Conservation (phyloP, 30 jellyfish, hydroid and myxozoan species). For the Chrysaora quinquecirrha region DNA sequence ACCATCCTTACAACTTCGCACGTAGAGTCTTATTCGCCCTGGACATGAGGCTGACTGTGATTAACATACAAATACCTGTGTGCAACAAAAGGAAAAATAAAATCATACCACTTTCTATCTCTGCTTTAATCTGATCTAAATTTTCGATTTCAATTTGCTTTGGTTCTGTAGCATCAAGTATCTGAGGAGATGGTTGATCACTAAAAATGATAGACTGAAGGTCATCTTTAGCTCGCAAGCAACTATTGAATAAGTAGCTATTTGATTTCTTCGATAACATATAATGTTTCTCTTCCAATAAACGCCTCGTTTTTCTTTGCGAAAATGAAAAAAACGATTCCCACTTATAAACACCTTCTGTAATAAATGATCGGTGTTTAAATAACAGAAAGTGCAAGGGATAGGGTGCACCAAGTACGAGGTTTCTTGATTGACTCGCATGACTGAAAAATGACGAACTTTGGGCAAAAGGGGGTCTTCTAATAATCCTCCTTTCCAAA, state of each 20-base stretch:
- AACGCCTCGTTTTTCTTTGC: background rate
- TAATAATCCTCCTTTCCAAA: no score
- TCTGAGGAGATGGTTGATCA: constrained; percentile 42
- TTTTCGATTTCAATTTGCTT: background rate
- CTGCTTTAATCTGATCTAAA: background rate
- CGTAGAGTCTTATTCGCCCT: no score
- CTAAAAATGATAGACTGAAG: background rate
- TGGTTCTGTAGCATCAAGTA: constrained; percentile 40
- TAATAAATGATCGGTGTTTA: background rate
- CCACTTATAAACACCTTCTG: background rate
- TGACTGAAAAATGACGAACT: no score
- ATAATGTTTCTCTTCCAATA: no score
- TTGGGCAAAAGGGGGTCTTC: no score
- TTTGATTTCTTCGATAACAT: background rate
- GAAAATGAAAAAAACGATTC: background rate
- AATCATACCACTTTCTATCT: background rate
- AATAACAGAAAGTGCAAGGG: no score
- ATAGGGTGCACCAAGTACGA: no score
- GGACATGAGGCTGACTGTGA: no score
- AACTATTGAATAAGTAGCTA: background rate
- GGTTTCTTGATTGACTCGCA: no score
- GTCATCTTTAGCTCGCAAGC: background rate
- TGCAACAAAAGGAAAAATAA: no score
- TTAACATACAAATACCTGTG: no score
- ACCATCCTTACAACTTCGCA: no score